Evolutionary conservation across 2,797 vertebrate species (phyloP).

Genomic region (Salmo trutta): DNA sequence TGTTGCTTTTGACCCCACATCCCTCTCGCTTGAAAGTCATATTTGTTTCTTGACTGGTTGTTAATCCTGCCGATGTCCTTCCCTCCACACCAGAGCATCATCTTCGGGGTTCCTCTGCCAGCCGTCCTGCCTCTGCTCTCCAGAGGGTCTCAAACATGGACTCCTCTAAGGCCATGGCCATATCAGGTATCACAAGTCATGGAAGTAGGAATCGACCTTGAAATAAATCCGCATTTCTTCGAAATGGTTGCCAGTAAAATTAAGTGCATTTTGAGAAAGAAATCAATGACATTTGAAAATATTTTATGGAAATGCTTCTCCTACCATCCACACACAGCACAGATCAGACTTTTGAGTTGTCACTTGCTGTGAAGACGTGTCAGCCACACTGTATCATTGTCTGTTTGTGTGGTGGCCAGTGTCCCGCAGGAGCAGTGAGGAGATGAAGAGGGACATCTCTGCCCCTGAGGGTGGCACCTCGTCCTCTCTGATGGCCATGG

Average conservation of each 20-base stretch:
- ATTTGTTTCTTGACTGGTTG: neutral
- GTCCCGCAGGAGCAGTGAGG: constrained; percentile 90
- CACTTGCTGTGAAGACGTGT: neutral
- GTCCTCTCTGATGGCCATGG: constrained; percentile 86
- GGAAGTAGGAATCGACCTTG: neutral
- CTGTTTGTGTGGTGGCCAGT: constrained; percentile 65
- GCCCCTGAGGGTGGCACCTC: constrained; percentile 84
- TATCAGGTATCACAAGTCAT: constrained; percentile 78
- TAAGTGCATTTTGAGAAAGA: neutral
- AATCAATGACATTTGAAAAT: neutral
- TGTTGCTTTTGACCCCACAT: constrained; percentile 39
- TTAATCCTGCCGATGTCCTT: constrained; percentile 3
- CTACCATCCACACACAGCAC: neutral
- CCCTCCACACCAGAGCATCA: constrained; percentile 81
- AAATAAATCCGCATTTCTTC: neutral
- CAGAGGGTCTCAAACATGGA: constrained; percentile 90
- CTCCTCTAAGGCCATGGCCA: constrained; percentile 83
- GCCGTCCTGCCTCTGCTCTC: constrained; percentile 79
- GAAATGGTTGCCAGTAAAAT: neutral
- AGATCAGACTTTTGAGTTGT: neutral
- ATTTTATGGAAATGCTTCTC: neutral
- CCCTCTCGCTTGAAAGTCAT: constrained; percentile 10
- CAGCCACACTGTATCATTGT: neutral
- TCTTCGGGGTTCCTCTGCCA: constrained; percentile 82
- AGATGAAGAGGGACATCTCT: constrained; percentile 88